Evolutionary conservation across 2,888 invertebrate species (phyloP).

Genomic region (Dolomedes plantarius): DNA sequence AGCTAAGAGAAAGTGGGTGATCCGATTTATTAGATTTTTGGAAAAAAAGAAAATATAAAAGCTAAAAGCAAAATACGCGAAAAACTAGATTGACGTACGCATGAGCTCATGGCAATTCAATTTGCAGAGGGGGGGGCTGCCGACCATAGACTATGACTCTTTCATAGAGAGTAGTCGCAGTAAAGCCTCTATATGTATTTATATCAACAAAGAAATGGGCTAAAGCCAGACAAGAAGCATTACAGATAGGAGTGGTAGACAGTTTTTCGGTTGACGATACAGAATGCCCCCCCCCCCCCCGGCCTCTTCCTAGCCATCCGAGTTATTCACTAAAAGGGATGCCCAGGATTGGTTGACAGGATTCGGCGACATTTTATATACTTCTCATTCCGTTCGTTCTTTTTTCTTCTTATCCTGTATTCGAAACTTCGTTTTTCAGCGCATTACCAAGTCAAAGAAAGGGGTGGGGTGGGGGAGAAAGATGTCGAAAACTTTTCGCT

Average conservation of each 20-base stretch:
- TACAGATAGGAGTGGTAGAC: constrained; percentile 39
- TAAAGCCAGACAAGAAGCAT: constrained; percentile 57
- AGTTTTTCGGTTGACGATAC: constrained; percentile 34
- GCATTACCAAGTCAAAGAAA: constrained; percentile 60
- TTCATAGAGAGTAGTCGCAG: constrained; percentile 21
- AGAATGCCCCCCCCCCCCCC: constrained; percentile 1
- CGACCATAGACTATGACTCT: constrained; percentile 2
- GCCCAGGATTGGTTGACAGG: constrained; percentile 56
- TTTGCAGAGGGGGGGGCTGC: constrained; percentile 27
- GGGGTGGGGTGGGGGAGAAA: constrained; percentile 23
- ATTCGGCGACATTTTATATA: constrained; percentile 54
- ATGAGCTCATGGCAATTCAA: constrained; percentile 62
- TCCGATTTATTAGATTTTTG: constrained; percentile 53
- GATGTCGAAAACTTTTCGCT: constrained; percentile 22
- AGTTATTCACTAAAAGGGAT: constrained; percentile 63
- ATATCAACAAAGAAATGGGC: constrained; percentile 59
- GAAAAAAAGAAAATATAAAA: constrained; percentile 38
- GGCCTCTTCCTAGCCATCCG: constrained; percentile 13
- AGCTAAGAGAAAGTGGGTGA: constrained; percentile 20
- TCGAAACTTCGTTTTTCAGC: constrained; percentile 48
- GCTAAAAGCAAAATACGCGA: constrained; percentile 15
- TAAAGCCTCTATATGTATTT: constrained; percentile 56
- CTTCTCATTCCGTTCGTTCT: background rate
- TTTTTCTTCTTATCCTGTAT: constrained; percentile 41
- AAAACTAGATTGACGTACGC: constrained; percentile 54